phyloP scores from a whole-genome alignment of 2,888 invertebrate species.

The Agrilus mali region DNA sequence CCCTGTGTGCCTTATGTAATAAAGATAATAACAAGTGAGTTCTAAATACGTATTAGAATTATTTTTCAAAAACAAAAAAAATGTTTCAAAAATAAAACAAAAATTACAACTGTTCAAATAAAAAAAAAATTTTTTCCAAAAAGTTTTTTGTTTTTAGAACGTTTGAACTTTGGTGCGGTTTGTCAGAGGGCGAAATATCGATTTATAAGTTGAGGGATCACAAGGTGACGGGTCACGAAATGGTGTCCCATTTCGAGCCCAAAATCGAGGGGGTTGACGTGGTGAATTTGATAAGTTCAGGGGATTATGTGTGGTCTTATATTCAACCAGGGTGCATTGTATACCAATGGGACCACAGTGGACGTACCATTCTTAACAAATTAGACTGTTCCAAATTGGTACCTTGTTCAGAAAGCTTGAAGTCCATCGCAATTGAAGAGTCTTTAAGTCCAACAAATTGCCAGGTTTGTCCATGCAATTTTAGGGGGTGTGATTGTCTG shows the following conservation, averaged over 20 bases:
- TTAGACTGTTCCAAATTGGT: slow-evolving; percentile 86
- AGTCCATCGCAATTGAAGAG: slow-evolving; percentile 83
- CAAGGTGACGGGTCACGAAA: slow-evolving; percentile 62
- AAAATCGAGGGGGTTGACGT: slow-evolving; percentile 51
- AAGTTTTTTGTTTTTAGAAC: slow-evolving; percentile 26
- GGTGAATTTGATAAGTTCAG: slow-evolving; percentile 53
- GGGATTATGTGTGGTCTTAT: slow-evolving; percentile 61
- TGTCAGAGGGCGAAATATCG: slow-evolving; percentile 63
- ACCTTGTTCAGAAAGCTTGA: slow-evolving; percentile 84
- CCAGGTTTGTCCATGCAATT: slow-evolving; percentile 40
- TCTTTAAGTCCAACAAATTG: slow-evolving; percentile 65
- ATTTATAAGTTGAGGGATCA: slow-evolving; percentile 61
- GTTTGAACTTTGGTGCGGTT: slow-evolving; percentile 83
- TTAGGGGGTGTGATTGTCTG: not conserved
- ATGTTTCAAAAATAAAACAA: too few species aligned
- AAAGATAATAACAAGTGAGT: slow-evolving; percentile 30
- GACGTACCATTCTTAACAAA: slow-evolving; percentile 56
- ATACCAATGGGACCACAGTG: slow-evolving; percentile 71
- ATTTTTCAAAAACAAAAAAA: not conserved
- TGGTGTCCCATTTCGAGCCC: slow-evolving; percentile 47
- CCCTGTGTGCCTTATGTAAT: slow-evolving; percentile 49
- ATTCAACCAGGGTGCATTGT: slow-evolving; percentile 79
- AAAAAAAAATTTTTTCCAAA: too few species aligned
- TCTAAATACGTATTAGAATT: not conserved
- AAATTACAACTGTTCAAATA: too few species aligned